These are phyloP conservation scores for Embidobia sp. DNA, from an alignment of 2,888 invertebrate genomes.

Conservation along the genomic window DNA sequence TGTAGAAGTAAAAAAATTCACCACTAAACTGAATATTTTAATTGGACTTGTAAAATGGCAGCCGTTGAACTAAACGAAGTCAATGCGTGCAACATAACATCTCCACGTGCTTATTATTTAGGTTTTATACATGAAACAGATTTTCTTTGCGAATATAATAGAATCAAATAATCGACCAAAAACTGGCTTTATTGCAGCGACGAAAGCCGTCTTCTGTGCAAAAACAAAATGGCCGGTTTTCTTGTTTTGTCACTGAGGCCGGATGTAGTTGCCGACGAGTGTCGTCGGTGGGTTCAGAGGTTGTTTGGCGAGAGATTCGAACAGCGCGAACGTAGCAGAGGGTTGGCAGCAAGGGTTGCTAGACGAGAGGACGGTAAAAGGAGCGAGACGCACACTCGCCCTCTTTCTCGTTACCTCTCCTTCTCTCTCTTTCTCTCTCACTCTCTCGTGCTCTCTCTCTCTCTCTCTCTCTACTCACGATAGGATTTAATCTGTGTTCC, in stretches of 20 bases:
- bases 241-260: slow-evolving; percentile 45
- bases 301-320: slow-evolving; percentile 72
- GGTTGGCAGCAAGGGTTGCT: slow-evolving; percentile 57
- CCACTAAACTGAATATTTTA: too few species aligned
- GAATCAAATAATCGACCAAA: slow-evolving; percentile 13
- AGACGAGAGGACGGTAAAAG: slow-evolving; percentile 54
- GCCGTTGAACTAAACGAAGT: too few species aligned
- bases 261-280: slow-evolving; percentile 53
- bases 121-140: too few species aligned
- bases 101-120: too few species aligned
- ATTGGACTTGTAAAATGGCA: too few species aligned
- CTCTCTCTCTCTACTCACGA: slow-evolving; percentile 75
- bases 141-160: too few species aligned
- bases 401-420: slow-evolving; percentile 75
- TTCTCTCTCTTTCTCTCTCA: too few species aligned
- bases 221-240: slow-evolving; percentile 54
- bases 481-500: slow-evolving; percentile 84
- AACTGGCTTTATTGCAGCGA: neutral
- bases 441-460: too few species aligned
- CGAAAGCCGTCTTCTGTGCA: neutral
- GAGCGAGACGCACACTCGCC: slow-evolving; percentile 70
- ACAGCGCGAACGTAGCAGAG: slow-evolving; percentile 61
- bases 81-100: too few species aligned
- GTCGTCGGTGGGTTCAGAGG: slow-evolving; percentile 65
- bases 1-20: too few species aligned